Base-by-base conservation (phyloP, 2,797 vertebrate species). In the Eidolon dupreanum region DNA sequence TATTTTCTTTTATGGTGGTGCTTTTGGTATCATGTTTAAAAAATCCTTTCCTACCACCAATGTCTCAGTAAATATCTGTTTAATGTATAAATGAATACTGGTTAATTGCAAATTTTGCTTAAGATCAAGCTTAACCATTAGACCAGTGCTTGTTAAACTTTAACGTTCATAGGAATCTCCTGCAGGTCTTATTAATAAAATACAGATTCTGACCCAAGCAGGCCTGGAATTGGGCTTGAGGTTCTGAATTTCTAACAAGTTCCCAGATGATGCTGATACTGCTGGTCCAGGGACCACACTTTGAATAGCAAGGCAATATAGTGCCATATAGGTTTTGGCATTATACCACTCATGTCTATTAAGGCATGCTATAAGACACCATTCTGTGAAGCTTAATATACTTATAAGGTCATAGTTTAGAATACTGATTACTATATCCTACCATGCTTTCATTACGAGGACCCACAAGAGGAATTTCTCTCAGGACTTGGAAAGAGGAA, bases 371-470 rank as follows among this genome's bases (percentile, higher is more conserved):
- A 4, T 59, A 74, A 61, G 41, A 81, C 36, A 59, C 51, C 16
- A 15, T 95, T 93, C 51, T 78, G 8, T 91, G 73, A 81, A 75
- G 59, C 77, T 91, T 83, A 38, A 41, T 93, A 12, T 83, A 82
- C 88, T 92, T 88, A 55, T 92, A 82, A 83, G 49, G 57, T 53
- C 94, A 2, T 81, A 88, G 51, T 68, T 92, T 71, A 95, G 55
- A 96, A 78, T 82, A 90, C 12, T 90, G 33, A 90, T 92, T 55
- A 59, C 28, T 85, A 0, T 90, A n/a, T 85, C 13, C 68, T 78
- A 15, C 26, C 36, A 78, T 68, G 46, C 55, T 90, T 88, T 93
- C 41, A 28, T 88, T 95, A 41, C 92, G 77, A 92, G 31, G 55
- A 59, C 12, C 2, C 43, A 65, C 16, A 84, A 77, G 57, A 95